phyloP scores from a whole-genome alignment of 2,113 vertebrate species.

The Myrmecobius fasciatus region DNA sequence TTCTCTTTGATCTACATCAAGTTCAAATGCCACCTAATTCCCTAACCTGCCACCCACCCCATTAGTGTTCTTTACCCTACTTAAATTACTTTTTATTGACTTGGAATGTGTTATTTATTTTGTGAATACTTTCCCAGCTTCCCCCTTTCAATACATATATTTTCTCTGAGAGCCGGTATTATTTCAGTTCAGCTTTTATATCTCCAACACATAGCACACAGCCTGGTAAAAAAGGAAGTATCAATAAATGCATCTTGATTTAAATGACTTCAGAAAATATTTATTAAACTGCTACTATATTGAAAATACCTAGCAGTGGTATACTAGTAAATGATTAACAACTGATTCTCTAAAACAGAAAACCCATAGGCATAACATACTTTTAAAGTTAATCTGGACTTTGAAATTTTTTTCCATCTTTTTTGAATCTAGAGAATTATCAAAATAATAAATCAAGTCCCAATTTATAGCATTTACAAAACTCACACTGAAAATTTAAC shows the following conservation, averaged over 20 bases:
- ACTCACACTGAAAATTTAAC: not conserved
- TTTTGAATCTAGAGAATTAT: not conserved
- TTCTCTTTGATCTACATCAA: not conserved
- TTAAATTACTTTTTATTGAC: not conserved
- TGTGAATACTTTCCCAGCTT: not conserved
- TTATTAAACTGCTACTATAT: not conserved
- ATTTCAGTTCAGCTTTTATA: not conserved
- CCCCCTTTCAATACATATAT: not conserved
- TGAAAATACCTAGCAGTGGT: not conserved
- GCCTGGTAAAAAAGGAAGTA: not conserved
- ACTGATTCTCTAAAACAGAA: not conserved
- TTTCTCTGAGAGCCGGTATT: not conserved
- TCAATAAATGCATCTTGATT: not conserved
- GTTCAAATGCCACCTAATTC: not conserved
- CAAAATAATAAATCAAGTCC: not conserved
- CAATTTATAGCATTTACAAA: not conserved
- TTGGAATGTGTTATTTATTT: not conserved
- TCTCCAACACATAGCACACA: not conserved
- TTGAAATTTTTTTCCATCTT: not conserved
- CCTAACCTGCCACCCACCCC: not conserved
- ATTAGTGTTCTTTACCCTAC: not conserved
- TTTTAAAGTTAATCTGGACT: not conserved
- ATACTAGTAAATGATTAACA: not conserved
- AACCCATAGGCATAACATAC: not conserved
- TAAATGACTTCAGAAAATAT: not conserved